Conservation (phyloP, 2,113 vertebrate genomes). For the Hippocampus guttulatus region DNA sequence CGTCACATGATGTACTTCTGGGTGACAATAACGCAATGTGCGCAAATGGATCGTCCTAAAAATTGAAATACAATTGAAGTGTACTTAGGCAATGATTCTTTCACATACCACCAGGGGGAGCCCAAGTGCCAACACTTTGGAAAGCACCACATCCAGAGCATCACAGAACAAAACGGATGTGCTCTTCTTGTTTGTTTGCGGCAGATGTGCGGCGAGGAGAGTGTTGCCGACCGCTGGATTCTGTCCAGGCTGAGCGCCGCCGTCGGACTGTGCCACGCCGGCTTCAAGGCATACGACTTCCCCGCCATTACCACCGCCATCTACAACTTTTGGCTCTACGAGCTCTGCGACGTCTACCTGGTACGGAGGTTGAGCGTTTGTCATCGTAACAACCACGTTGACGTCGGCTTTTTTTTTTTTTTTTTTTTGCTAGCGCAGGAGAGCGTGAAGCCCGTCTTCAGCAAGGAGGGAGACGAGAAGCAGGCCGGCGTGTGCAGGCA, state of each 20-base stretch:
- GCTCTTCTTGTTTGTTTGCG: not conserved
- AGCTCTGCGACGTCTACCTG: constrained; percentile 88
- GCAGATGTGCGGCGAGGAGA: constrained; percentile 75
- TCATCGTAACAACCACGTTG: not conserved
- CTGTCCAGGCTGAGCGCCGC: constrained; percentile 79
- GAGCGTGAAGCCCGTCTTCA: constrained; percentile 82
- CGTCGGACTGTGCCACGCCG: constrained; percentile 71
- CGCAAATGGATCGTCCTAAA: too few species aligned
- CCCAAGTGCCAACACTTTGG: too few species aligned
- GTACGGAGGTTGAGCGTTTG: constrained; percentile 47
- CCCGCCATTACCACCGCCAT: constrained; percentile 79
- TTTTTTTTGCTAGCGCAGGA: constrained; percentile 65
- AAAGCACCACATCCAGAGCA: too few species aligned
- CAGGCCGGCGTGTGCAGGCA: constrained; percentile 71
- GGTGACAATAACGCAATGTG: not conserved
- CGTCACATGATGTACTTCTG: not conserved
- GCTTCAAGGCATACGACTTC: constrained; percentile 84
- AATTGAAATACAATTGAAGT: too few species aligned
- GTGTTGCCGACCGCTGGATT: constrained; percentile 82
- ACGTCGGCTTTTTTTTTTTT: not conserved
- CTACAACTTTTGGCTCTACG: constrained; percentile 93
- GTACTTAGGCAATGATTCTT: too few species aligned
- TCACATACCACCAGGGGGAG: too few species aligned
- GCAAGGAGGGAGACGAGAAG: constrained; percentile 55
- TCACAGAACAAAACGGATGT: not conserved